Evolutionary conservation across 2,113 vertebrate species (phyloP).

Genomic region (Ochotona princeps): DNA sequence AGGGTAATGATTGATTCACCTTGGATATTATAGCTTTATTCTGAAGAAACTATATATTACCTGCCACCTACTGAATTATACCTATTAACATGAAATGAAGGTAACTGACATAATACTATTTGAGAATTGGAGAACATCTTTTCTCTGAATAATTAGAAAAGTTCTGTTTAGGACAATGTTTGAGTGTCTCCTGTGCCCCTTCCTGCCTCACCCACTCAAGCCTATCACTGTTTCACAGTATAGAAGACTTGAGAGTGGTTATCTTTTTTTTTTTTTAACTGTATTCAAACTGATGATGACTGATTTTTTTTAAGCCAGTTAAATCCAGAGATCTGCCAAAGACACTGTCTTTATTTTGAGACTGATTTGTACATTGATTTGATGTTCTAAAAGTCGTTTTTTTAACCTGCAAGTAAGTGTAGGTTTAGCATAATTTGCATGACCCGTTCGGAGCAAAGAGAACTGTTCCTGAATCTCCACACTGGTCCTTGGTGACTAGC

Average conservation of each 20-base stretch:
- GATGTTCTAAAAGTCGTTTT: constrained; percentile 21
- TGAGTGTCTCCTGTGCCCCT: neutral
- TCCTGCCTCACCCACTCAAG: rapidly evolving
- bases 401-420: constrained; percentile 15
- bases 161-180: neutral
- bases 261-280: constrained; percentile 42
- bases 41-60: constrained; percentile 52
- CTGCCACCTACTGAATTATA: constrained; percentile 39
- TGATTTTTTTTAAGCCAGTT: constrained; percentile 33
- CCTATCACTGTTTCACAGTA: neutral
- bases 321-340: neutral
- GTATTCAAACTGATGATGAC: neutral
- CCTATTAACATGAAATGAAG: constrained; percentile 17
- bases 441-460: neutral
- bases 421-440: constrained; percentile 38
- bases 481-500: neutral
- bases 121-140: constrained; percentile 27
- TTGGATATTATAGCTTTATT: constrained; percentile 39
- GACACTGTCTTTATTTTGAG: neutral
- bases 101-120: constrained; percentile 46
- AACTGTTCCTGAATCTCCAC: neutral
- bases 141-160: neutral
- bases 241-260: constrained; percentile 15
- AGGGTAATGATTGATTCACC: constrained; percentile 1
- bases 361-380: constrained; percentile 19